Conservation (phyloP, 2,113 vertebrate genomes). For the Oxyura jamaicensis region DNA sequence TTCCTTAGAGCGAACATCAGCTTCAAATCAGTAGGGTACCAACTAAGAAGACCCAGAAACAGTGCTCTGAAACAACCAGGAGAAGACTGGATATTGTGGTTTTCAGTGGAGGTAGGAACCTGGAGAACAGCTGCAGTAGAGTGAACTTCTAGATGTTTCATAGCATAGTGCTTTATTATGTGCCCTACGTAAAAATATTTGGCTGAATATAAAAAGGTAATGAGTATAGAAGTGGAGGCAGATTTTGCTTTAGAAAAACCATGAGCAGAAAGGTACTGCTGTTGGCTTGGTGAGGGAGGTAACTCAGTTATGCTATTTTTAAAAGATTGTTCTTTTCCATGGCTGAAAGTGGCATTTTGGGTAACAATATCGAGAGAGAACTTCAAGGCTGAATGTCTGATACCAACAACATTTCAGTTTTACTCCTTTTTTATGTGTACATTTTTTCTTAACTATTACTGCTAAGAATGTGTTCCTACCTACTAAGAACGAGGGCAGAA, state of each 20-base stretch:
- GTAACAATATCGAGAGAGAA: not conserved
- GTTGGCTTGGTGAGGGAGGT: not conserved
- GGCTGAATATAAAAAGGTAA: not conserved
- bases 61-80: not conserved
- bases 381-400: not conserved
- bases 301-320: not conserved
- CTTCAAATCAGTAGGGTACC: not conserved
- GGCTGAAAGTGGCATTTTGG: not conserved
- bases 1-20: not conserved
- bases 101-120: not conserved
- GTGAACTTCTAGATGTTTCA: not conserved
- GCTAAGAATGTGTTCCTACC: not conserved
- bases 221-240: not conserved
- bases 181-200: not conserved
- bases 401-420: not conserved
- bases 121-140: not conserved
- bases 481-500: not conserved
- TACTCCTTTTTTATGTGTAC: not conserved
- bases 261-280: not conserved
- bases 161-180: not conserved
- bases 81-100: not conserved
- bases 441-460: not conserved
- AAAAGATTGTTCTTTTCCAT: not conserved
- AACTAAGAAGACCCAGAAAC: not conserved
- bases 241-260: not conserved